These are phyloP conservation scores for Vireo griseus DNA, from an alignment of 2,797 vertebrate species.

Conservation along the genomic window DNA sequence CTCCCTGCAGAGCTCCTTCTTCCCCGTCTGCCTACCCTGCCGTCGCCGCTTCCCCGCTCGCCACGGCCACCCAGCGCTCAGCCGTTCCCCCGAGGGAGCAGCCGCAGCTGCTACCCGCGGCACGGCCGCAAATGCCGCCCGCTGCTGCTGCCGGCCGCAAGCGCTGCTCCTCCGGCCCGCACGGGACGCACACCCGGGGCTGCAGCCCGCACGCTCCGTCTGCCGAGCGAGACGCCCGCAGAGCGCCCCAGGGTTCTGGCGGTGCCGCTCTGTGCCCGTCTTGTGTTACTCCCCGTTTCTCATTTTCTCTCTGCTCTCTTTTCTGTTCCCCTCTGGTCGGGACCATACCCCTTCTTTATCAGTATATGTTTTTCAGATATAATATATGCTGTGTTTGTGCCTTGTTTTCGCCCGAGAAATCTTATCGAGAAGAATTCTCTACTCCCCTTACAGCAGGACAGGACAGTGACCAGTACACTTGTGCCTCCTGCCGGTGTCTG, in stretches of 20 bases:
- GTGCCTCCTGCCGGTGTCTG: neutral
- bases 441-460: neutral
- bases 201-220: neutral
- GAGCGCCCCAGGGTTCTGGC: neutral
- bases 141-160: too few relatives aligned
- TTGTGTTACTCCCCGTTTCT: too few relatives aligned
- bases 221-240: neutral
- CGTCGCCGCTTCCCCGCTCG: neutral
- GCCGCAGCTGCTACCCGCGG: too few relatives aligned
- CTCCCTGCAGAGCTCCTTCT: neutral
- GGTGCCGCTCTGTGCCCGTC: neutral
- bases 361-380: neutral
- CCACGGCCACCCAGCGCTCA: neutral
- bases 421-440: neutral
- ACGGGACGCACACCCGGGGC: too few relatives aligned
- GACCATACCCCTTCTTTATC: neutral
- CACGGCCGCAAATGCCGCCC: too few relatives aligned
- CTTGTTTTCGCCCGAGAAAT: neutral
- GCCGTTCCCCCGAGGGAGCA: neutral
- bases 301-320: neutral
- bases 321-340: fast-evolving
- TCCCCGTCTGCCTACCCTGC: neutral
- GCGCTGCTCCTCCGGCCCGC: too few relatives aligned
- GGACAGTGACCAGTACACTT: too few relatives aligned
- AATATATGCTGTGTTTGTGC: neutral